Base-by-base conservation (phyloP, 1,140 invertebrate species). In the Megathymus violae region DNA sequence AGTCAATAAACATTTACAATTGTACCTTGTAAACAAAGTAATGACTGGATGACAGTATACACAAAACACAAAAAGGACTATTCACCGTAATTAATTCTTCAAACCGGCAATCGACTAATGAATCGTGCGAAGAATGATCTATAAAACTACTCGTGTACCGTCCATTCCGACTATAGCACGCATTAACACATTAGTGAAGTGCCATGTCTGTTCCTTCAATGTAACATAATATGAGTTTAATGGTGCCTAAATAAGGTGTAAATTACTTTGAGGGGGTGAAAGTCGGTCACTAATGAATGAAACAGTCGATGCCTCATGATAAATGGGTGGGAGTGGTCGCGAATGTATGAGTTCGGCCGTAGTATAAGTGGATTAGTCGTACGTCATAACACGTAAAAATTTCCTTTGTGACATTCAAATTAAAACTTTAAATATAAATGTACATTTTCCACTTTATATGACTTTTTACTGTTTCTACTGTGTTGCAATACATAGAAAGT, bases 91-190 rank as follows among this genome's bases (percentile, higher is more conserved):
- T 58, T 58, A 58, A 58, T 46, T 46, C 41, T 46, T 46, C 54
- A 58, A 46, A 58, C 54, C 27, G 54, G 40, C 54, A 58, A 58
- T 58, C 54, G 54, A 41, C 41, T 58, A 58, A 58, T 58, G 54
- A 58, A 46, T 58, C 40, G 38, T 46, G 34, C 41, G 36, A 22
- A 17, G 17, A 56, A 58, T 46, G 54, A 44, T 22, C 41, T 58
- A 58, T 46, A 58, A 58, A 58, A 25, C 40, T 54, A 38, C 27
- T 54, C 50, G 50, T 54, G 38, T 40, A 54, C 51, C 40, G n/a
- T n/a, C n/a, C n/a, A n/a, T 54, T 17, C 19, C 19, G 38, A 25
- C 36, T 52, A 40, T 41, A 54, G 50, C 17, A 14, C 14, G 40
- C 40, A 56, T 56, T 56, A 56, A 56, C 52, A 44, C 52, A 56